Conservation (phyloP, 2,888 invertebrate genomes). For the Agriopis marginaria region DNA sequence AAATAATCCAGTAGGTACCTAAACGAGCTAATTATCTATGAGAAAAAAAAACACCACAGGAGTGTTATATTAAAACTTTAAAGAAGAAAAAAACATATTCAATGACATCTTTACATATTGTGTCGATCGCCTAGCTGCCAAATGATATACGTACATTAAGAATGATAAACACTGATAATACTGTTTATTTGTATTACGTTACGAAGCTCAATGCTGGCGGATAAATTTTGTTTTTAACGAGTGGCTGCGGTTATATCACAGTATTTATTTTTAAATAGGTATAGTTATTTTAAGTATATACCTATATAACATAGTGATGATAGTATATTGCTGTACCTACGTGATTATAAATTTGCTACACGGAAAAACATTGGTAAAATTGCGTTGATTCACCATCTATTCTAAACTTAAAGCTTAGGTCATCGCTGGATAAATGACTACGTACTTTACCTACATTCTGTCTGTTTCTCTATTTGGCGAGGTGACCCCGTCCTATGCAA, state of each 20-base stretch:
- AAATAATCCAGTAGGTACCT: neutral
- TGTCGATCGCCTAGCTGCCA: conserved; percentile 31
- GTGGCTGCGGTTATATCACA: conserved; percentile 27
- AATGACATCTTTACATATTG: conserved; percentile 41
- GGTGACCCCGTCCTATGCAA: conserved; percentile 51
- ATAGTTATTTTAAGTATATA: neutral
- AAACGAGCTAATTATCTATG: neutral
- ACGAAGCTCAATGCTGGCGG: conserved; percentile 48
- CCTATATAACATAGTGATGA: neutral
- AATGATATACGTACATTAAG: conserved; percentile 43
- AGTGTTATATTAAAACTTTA: neutral
- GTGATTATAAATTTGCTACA: neutral
- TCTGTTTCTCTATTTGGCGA: conserved; percentile 42
- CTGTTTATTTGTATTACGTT: conserved; percentile 59
- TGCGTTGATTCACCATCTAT: conserved; percentile 24
- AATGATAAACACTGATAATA: conserved; percentile 57
- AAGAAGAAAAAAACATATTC: neutral
- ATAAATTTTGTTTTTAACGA: conserved; percentile 45
- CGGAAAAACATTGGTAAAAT: conserved; percentile 22
- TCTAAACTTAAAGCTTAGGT: conserved; percentile 43
- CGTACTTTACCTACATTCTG: conserved; percentile 31
- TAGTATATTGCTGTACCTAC: neutral
- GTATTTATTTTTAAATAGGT: neutral
- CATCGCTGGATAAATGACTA: conserved; percentile 21
- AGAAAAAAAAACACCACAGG: neutral